Percentiles rank a stretch among this genome's conserved stretches.
Evolutionary conservation across 2,888 invertebrate genomes (phyloP).

Genomic region (Trissolcus japonicus): DNA sequence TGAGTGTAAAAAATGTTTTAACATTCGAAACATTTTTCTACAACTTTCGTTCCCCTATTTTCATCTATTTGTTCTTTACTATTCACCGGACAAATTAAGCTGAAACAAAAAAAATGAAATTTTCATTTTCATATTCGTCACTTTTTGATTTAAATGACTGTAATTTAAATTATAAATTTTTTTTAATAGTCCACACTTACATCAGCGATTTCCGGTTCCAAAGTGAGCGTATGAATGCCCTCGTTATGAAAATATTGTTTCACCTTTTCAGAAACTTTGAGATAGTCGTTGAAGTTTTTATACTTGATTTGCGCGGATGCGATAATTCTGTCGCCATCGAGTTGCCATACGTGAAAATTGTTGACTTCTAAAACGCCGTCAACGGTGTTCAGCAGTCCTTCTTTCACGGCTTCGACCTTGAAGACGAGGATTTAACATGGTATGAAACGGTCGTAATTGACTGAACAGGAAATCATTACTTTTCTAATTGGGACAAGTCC

Average conservation of each 20-base stretch:
- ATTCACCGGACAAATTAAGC: too few species aligned
- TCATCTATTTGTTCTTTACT: too few species aligned
- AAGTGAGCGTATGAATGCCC: constrained; percentile 98
- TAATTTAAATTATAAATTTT: background rate
- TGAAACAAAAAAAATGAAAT: too few species aligned
- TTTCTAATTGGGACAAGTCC: too few species aligned
- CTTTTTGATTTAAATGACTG: too few species aligned
- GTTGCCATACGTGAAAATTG: constrained; percentile 98
- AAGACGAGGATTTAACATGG: too few species aligned
- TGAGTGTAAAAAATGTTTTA: too few species aligned
- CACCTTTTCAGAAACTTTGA: constrained; percentile 96
- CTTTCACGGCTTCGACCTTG: constrained; percentile 91
- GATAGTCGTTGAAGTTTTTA: constrained; percentile 94
- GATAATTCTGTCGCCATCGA: constrained; percentile 96
- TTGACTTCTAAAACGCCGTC: constrained; percentile 97
- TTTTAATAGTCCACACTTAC: constrained; percentile 74
- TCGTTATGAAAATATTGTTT: constrained; percentile 99
- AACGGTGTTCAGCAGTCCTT: constrained; percentile 89
- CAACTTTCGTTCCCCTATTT: too few species aligned
- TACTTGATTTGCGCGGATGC: constrained; percentile 98
- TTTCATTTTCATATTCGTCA: too few species aligned
- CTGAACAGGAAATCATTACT: too few species aligned
- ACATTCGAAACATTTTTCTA: too few species aligned
- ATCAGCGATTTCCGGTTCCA: constrained; percentile 98
- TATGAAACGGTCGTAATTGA: too few species aligned